Evolutionary conservation across 1,140 invertebrate species (phyloP).

Genomic region (Campoletis sonorensis): DNA sequence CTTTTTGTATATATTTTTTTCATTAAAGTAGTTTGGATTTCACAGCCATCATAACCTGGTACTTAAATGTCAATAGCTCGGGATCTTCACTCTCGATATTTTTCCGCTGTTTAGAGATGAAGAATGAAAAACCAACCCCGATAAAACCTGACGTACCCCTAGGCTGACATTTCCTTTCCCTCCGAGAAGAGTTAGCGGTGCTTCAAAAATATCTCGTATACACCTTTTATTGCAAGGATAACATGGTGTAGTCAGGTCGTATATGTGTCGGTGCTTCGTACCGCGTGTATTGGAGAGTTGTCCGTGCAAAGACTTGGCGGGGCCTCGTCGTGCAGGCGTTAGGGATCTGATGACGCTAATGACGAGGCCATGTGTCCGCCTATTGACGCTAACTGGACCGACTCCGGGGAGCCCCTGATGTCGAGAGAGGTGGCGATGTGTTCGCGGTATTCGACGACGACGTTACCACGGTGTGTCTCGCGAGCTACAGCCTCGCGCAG

Average conservation of each 20-base stretch:
- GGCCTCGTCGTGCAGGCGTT: conserved; percentile 63
- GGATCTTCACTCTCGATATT: background rate
- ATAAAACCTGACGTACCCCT: background rate
- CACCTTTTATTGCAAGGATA: conserved; percentile 1
- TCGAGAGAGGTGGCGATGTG: conserved; percentile 47
- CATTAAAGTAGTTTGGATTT: background rate
- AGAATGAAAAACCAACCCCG: background rate
- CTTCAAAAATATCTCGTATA: background rate
- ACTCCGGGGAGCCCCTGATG: conserved; percentile 28
- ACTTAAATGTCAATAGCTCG: background rate
- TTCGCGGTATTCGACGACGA: conserved; percentile 41
- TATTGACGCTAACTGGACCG: conserved; percentile 69
- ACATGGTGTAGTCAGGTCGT: background rate
- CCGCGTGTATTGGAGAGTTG: background rate
- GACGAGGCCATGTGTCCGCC: conserved; percentile 67
- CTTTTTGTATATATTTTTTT: no score
- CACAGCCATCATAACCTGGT: background rate
- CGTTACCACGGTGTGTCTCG: conserved; percentile 4
- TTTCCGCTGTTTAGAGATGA: background rate
- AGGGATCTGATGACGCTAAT: conserved; percentile 68
- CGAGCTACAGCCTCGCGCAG: background rate
- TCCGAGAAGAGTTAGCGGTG: background rate
- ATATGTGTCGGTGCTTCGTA: background rate
- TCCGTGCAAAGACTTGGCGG: background rate
- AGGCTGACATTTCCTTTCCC: background rate